phyloP scores from a whole-genome alignment of 2,113 vertebrate species.

The Indicator maculatus region DNA sequence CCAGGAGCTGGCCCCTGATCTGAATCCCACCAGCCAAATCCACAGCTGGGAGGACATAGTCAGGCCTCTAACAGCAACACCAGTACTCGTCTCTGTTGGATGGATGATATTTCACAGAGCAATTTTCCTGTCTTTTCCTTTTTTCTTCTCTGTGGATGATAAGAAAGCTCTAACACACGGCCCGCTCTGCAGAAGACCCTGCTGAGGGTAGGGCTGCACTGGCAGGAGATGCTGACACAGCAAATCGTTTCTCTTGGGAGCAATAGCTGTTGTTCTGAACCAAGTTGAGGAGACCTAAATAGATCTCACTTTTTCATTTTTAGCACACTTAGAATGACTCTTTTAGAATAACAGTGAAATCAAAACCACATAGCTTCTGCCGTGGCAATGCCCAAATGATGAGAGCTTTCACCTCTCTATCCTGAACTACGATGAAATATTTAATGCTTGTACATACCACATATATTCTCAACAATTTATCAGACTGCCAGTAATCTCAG shows the following conservation, averaged over 20 bases:
- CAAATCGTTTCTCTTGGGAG: background rate
- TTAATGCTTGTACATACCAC: slow-evolving; percentile 1
- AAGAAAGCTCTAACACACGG: background rate
- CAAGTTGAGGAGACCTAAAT: background rate
- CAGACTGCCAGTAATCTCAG: slow-evolving; percentile 19
- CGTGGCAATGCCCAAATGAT: slow-evolving; percentile 23
- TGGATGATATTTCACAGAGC: background rate
- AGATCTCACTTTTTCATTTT: background rate
- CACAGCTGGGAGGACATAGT: rapidly evolving
- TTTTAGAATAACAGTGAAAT: background rate
- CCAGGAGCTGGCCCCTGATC: background rate
- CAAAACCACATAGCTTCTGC: slow-evolving; percentile 28
- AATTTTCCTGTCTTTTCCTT: background rate
- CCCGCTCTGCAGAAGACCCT: background rate
- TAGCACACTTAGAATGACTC: background rate
- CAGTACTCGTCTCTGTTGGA: background rate
- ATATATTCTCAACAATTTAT: slow-evolving; percentile 25
- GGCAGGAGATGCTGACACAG: background rate
- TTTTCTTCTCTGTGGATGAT: background rate
- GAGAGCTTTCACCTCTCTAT: slow-evolving; percentile 9
- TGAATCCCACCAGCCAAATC: background rate
- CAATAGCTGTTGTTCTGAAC: background rate
- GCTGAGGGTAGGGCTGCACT: background rate
- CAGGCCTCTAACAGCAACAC: background rate
- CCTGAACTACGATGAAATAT: slow-evolving; percentile 44